phyloP scores from a whole-genome alignment of 2,888 invertebrate species.

The Priocnemis perturbator region DNA sequence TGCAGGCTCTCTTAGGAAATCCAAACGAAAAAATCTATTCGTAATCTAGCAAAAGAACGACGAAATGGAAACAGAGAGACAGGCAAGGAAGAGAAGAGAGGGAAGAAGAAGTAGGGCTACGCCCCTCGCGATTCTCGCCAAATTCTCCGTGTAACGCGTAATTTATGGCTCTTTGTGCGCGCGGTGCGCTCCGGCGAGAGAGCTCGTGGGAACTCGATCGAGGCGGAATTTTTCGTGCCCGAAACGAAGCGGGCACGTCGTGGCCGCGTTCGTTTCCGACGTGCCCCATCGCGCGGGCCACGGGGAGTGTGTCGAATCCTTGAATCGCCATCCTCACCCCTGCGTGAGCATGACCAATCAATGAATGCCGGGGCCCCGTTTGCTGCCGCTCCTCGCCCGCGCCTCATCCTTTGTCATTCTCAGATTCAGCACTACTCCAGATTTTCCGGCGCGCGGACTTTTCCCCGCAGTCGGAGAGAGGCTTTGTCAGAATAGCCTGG shows the following conservation, averaged over 20 bases:
- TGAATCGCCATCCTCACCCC: slow-evolving; percentile 53
- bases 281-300: slow-evolving; percentile 23
- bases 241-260: slow-evolving; percentile 34
- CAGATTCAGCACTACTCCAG: not conserved
- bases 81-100: too few species aligned
- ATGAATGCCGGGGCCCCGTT: not conserved
- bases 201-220: slow-evolving; percentile 1
- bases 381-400: not conserved
- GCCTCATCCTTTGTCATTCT: slow-evolving; percentile 1
- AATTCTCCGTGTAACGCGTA: slow-evolving; percentile 40
- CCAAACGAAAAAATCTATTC: too few species aligned
- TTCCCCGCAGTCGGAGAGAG: not conserved
- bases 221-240: slow-evolving; percentile 16
- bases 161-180: slow-evolving; percentile 49
- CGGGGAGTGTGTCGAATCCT: slow-evolving; percentile 55
- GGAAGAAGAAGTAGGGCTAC: slow-evolving; percentile 13
- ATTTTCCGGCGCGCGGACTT: not conserved
- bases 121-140: slow-evolving; percentile 26
- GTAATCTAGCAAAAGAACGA: too few species aligned
- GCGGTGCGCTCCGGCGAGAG: not conserved
- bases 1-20: too few species aligned
- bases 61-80: too few species aligned
- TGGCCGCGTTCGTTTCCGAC: slow-evolving; percentile 26
- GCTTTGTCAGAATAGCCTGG: not conserved
- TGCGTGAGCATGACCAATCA: slow-evolving; percentile 49